A percentile compares a stretch with the other conserved stretches of the same genome.
phyloP scores from a whole-genome alignment of 2,113 vertebrate species.

The Diadophis punctatus region DNA sequence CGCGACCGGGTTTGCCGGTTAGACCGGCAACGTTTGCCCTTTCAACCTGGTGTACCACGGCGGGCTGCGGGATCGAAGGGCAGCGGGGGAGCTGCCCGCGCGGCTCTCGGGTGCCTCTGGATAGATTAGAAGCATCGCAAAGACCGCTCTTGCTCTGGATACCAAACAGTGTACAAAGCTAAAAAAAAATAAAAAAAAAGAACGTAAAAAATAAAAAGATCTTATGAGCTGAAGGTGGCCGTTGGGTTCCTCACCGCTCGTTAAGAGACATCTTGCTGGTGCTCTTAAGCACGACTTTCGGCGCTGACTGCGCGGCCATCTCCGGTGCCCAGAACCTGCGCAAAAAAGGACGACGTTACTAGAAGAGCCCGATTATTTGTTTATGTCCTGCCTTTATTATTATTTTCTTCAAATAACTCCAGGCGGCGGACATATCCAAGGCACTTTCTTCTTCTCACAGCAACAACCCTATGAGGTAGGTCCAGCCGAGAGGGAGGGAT shows the following conservation, averaged over 20 bases:
- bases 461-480: background rate
- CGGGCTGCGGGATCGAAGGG: constrained; percentile 31
- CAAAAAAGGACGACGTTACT: background rate
- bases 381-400: background rate
- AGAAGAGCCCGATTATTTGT: rapidly evolving
- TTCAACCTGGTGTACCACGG: constrained; percentile 58
- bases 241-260: constrained; percentile 94
- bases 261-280: constrained; percentile 99
- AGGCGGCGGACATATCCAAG: background rate
- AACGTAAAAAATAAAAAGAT: constrained; percentile 38
- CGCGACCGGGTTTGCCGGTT: constrained; percentile 16
- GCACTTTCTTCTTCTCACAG: background rate
- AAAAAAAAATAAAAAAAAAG: constrained; percentile 46
- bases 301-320: constrained; percentile 93
- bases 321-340: constrained; percentile 73
- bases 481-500: background rate
- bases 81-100: constrained; percentile 62
- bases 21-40: constrained; percentile 56
- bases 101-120: constrained; percentile 57
- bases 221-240: constrained; percentile 79
- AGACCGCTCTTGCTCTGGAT: constrained; percentile 58
- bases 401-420: background rate
- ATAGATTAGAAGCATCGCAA: constrained; percentile 61
- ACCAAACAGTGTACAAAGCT: constrained; percentile 59
- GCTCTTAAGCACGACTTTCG: constrained; percentile 99